Percentiles rank a stretch among this genome's conserved stretches.
These are phyloP conservation scores for Pseudorasbora parva DNA, from an alignment of 2,113 vertebrate genomes.

Conservation along the genomic window DNA sequence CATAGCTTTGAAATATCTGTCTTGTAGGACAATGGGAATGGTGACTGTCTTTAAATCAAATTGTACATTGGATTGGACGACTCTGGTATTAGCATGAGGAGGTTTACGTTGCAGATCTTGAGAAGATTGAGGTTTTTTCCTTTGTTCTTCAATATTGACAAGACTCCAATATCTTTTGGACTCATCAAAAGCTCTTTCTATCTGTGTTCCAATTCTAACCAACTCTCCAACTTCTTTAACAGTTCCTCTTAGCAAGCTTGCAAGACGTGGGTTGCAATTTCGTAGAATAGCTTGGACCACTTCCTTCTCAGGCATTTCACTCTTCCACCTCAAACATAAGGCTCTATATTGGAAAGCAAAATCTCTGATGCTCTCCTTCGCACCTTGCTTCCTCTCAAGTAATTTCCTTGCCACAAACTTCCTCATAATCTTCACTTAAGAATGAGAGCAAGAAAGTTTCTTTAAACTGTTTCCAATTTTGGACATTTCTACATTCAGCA, in stretches of 20 bases:
- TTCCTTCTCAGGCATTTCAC: neutral
- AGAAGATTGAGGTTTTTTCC: too few relatives aligned
- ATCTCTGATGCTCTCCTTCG: neutral
- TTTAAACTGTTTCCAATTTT: neutral
- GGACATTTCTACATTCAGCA: neutral
- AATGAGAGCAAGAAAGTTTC: neutral
- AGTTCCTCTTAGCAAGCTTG: neutral
- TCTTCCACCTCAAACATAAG: neutral
- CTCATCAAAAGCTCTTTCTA: too few relatives aligned
- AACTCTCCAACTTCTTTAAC: neutral
- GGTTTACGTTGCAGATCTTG: too few relatives aligned
- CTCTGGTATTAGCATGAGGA: too few relatives aligned
- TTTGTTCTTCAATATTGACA: too few relatives aligned
- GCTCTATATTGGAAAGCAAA: neutral
- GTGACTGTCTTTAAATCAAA: too few relatives aligned
- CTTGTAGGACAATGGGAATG: too few relatives aligned
- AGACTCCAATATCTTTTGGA: too few relatives aligned
- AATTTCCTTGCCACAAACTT: neutral
- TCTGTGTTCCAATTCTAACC: too few relatives aligned
- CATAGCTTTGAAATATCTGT: too few relatives aligned
- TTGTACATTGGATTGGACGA: too few relatives aligned
- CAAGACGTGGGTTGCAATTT: too few relatives aligned
- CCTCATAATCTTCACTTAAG: neutral
- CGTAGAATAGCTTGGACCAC: neutral
- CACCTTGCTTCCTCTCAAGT: neutral